Evolutionary conservation across 2,797 vertebrate genomes (phyloP).

Genomic region (Acestrorhynchus altus): DNA sequence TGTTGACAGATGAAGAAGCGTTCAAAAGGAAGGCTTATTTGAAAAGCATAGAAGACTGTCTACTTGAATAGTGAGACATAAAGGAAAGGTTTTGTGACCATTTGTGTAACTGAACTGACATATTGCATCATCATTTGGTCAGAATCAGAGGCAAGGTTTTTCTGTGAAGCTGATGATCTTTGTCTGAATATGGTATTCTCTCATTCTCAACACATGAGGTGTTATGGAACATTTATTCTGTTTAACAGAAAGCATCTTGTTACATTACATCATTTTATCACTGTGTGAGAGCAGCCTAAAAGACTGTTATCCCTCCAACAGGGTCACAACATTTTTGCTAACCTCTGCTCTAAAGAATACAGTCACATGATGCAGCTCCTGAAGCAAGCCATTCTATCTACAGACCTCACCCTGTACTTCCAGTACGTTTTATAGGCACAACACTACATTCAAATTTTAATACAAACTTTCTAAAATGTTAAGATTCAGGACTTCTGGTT

Average conservation of each 20-base stretch:
- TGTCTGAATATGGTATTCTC: constrained; percentile 25
- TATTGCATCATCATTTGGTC: constrained; percentile 47
- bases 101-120: constrained; percentile 14
- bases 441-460: neutral
- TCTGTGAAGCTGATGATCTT: constrained; percentile 36
- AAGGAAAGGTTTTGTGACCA: constrained; percentile 20
- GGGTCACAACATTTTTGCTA: constrained; percentile 87
- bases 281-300: neutral
- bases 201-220: constrained; percentile 11
- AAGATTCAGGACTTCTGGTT: too few species aligned
- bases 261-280: neutral
- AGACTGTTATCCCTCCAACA: constrained; percentile 55
- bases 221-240: neutral
- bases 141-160: constrained; percentile 13
- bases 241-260: neutral
- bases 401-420: constrained; percentile 84
- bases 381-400: constrained; percentile 84
- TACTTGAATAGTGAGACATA: constrained; percentile 42
- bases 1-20: constrained; percentile 36
- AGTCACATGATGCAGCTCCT: constrained; percentile 85
- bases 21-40: constrained; percentile 26
- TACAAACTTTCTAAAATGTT: neutral
- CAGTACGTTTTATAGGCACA: constrained; percentile 73
- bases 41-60: constrained; percentile 8
- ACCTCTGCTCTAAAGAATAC: constrained; percentile 82